Evolutionary conservation across 2,113 vertebrate species (phyloP), one percentile per base, ranked within the genome.

Genomic region (Fregetta grallaria): DNA sequence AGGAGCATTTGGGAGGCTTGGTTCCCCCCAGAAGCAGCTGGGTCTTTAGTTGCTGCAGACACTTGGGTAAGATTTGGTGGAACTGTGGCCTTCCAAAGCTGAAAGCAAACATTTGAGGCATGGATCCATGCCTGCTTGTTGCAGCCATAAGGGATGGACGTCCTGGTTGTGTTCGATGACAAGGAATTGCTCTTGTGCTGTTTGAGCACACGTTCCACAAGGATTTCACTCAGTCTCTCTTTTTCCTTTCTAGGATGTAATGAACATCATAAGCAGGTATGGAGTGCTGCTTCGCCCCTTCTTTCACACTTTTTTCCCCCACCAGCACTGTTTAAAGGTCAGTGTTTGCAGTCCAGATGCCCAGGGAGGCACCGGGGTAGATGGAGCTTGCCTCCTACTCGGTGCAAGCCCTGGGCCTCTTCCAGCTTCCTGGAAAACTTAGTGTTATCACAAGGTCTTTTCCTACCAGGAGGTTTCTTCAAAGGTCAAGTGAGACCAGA

Each of bases 191-290:
- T 67, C 42, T 3, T 1, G 0, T 12, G 52, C 17, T n/a, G 4
- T 12, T 14, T n/a, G 50, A 17, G 42, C 7, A 3, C 8, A 4
- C 3, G 2, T 14, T 5, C 38, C 32, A 5, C 52, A 1, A 5
- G 25, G n/a, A 2, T 55, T 40, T 89, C 38, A 76, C 42, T 9
- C 2, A 0, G 2, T 18, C 2, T 56, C 38, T 86, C 59, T 72
- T 59, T 30, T 78, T 70, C 50, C 40, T 58, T 78, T 68, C 44
- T 38, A 97, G 97, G 97, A 97, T 1, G 92, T 97, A 8, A 61
- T 25, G 32, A 68, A 14, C 40, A 6, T 55, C 84, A 66, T 97
- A 1, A 80, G 72, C 94, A 97, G 97, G 97, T 97, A 94, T 0
- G 95, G 58, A 62, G 11, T 6, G 1, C 20, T 6, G 25, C 42